Evolutionary conservation across 2,797 vertebrate genomes (phyloP), one percentile per base, ranked within the genome.

Genomic region (Odontamblyopus rebecca): DNA sequence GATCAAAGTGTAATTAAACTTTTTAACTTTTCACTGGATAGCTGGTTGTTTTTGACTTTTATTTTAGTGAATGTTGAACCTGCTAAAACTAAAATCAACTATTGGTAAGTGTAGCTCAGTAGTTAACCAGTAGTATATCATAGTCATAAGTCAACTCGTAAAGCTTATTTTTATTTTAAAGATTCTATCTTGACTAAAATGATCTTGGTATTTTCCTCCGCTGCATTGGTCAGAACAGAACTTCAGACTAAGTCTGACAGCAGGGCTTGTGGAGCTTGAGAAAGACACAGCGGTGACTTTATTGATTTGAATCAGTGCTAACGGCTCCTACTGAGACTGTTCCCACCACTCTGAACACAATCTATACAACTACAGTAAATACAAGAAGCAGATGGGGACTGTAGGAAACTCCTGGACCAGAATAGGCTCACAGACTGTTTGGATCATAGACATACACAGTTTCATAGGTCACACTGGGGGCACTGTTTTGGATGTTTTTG

Each of bases 261-360:
- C 48, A 63, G 19, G 23, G 61, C 29, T 78, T 19, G 53, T 27
- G 9, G 30, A 38, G 27, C 6, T 51, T 50, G 59, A 71, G 3
- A 53, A 19, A 32, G 62, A 38, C 64, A 57, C 44, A 51, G 53
- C 72, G 51, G 15, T 71, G 57, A 72, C 11, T 69, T 12, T 72
- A 80, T 67, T 63, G 32, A 83, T 68, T 48, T 70, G 63, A 48
- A 12, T 13, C 2, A 30, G 3, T 67, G 48, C 61, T 69, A 38
- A 38, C 16, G 68, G 44, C 27, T 68, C 35, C 64, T 26, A 70
- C 57, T 41, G 50, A 61, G n/a, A 29, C 26, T 59, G 29, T 61
- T 35, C 30, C 32, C 32, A 19, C 35, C 5, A 32, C 1, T 44
- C 2, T 50, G 26, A 23, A 15, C 38, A 12, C 38, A 48, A 50